Evolutionary conservation across 2,113 vertebrate genomes (phyloP), one percentile per base, ranked within the genome.

Genomic region (Rattus rattus): DNA sequence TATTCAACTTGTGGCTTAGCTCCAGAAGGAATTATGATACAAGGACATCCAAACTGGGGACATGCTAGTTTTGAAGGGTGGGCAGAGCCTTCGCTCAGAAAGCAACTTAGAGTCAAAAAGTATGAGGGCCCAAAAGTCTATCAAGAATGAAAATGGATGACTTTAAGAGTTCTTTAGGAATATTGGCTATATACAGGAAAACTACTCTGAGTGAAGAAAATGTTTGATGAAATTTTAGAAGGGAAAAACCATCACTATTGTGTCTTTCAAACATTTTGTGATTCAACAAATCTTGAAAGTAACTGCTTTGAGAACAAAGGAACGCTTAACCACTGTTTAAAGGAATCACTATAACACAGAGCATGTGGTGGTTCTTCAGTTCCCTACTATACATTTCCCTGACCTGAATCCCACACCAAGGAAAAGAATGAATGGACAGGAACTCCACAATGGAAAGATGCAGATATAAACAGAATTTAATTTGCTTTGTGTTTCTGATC

Each of bases 181-280:
- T 22, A 84, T 43, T 43, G 49, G 8, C 54, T 91, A 94, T 10
- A 63, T 81, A 22, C 24, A 81, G 12, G 7, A 95, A 90, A 85
- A 70, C 6, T 84, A 30, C 8, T 93, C 61, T 86, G 16, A 77
- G 24, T 56, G 56, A 89, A 96, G 75, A 13, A n/a, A 61, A 92
- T 28, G 7, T 7, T 43, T 91, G 52, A 83, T 73, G 33, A 72
- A 10, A 28, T 12, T 80, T 96, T 67, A 77, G 4, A 13, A 8
- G 10, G 7, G 9, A 5, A 88, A 83, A 7, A 54, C 36, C 22
- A 43, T 70, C 39, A 91, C 13, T 75, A 22, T 6, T 80, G 49
- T 39, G 73, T 84, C 95, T 92, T 87, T 11, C 84, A 96, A 95
- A 88, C 19, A 88, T 30, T 16, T 26, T 92, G 4, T 95, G 80